Evolutionary conservation across 1,140 invertebrate genomes (phyloP).

Genomic region (Adelges cooleyi): DNA sequence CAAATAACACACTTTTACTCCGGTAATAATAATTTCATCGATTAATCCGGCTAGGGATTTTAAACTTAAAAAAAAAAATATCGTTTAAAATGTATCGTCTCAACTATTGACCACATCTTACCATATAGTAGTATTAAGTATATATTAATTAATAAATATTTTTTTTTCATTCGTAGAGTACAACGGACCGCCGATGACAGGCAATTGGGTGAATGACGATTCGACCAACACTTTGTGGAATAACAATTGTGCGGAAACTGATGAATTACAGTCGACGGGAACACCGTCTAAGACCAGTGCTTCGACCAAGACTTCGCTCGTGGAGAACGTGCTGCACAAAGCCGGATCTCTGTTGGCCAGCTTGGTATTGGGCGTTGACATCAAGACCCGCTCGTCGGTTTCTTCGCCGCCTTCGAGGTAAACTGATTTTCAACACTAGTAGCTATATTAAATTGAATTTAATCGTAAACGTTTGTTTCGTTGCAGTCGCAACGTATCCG

Average conservation of each 20-base stretch:
- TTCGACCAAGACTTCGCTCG: background rate
- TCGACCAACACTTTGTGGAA: too few relatives aligned
- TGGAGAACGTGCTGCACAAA: slow-evolving; percentile 72
- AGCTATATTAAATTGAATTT: background rate
- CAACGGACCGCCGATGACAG: background rate
- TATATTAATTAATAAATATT: background rate
- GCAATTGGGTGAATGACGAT: background rate
- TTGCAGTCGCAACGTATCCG: background rate
- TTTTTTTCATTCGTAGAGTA: background rate
- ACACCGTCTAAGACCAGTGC: background rate
- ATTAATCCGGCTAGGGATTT: too few relatives aligned
- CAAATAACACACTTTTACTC: too few relatives aligned
- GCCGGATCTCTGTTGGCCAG: slow-evolving; percentile 79
- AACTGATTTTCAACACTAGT: background rate
- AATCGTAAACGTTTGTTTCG: background rate
- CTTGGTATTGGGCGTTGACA: slow-evolving; percentile 59
- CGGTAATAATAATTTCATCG: too few relatives aligned
- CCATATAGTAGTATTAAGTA: too few relatives aligned
- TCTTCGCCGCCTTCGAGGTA: background rate
- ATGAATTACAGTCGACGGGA: too few relatives aligned
- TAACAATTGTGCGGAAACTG: too few relatives aligned
- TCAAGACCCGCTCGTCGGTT: background rate
- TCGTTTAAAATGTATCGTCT: too few relatives aligned
- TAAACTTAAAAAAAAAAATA: too few relatives aligned
- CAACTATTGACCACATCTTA: too few relatives aligned